These are phyloP conservation scores for Heterochromis multidens DNA, from an alignment of 2,113 vertebrate genomes.

Conservation along the genomic window DNA sequence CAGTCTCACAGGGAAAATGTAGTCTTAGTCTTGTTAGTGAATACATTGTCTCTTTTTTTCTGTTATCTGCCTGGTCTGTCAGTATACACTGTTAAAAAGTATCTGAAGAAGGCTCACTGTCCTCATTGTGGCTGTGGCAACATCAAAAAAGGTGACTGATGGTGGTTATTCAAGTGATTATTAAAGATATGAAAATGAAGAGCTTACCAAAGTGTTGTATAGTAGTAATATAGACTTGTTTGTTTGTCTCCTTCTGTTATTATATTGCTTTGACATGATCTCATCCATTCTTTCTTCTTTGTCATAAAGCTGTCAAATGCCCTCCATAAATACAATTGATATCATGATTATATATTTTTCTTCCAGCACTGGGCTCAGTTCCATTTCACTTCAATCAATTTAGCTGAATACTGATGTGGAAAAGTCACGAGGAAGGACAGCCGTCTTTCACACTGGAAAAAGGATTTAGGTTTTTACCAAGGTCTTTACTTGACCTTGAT, in stretches of 20 bases:
- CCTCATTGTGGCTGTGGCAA: background rate
- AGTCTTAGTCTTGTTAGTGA: background rate
- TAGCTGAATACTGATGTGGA: conserved; percentile 20
- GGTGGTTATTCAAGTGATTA: background rate
- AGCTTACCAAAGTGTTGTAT: background rate
- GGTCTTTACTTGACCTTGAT: conserved; percentile 1
- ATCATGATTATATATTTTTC: conserved; percentile 19
- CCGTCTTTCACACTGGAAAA: background rate
- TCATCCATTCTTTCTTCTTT: conserved; percentile 4
- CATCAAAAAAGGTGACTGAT: conserved; percentile 1
- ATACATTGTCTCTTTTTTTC: background rate
- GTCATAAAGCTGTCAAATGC: conserved; percentile 38
- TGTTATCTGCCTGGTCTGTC: background rate
- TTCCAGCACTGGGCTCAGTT: conserved; percentile 13
- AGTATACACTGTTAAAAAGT: background rate
- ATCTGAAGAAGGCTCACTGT: background rate
- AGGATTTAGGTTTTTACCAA: background rate
- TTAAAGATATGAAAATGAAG: background rate
- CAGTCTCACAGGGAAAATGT: background rate
- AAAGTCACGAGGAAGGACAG: conserved; percentile 12
- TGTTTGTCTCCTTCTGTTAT: background rate
- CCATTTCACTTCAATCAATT: conserved; percentile 39
- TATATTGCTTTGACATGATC: background rate
- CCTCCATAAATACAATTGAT: conserved; percentile 46
- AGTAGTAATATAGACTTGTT: background rate